A percentile compares a stretch with the other conserved stretches of the same genome.
phyloP scores from a whole-genome alignment of 2,888 invertebrate species.

The Anthophora plumipes region DNA sequence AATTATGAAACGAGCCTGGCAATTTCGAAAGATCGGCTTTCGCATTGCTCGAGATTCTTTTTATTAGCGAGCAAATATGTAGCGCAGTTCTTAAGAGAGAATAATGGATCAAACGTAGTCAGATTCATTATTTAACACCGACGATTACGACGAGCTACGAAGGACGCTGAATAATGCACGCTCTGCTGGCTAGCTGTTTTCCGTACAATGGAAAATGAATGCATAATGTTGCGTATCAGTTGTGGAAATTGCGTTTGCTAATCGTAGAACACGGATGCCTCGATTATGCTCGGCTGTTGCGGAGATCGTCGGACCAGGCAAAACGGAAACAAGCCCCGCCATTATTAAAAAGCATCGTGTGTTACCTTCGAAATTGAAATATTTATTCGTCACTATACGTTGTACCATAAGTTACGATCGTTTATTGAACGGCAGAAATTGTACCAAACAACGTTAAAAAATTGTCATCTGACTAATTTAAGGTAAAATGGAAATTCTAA shows the following conservation, averaged over 20 bases:
- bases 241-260: conserved; percentile 39
- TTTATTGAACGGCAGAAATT: neutral
- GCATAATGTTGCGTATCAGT: conserved; percentile 28
- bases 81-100: conserved; percentile 76
- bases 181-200: conserved; percentile 30
- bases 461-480: too few relatives aligned
- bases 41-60: conserved; percentile 73
- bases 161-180: conserved; percentile 45
- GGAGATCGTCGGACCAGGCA: neutral
- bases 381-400: neutral
- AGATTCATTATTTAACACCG: conserved; percentile 50
- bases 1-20: too few relatives aligned
- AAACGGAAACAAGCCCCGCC: conserved; percentile 18
- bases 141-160: conserved; percentile 45
- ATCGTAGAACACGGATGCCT: conserved; percentile 21
- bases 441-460: neutral
- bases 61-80: conserved; percentile 82
- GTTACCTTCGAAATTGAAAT: neutral
- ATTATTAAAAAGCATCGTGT: conserved; percentile 4
- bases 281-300: neutral
- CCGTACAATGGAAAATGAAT: conserved; percentile 51
- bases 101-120: conserved; percentile 76
- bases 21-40: conserved; percentile 27
- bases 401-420: neutral
- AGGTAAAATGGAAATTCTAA: too few relatives aligned